phyloP scores from a whole-genome alignment of 1,140 invertebrate genomes.

The Nylanderia fulva region DNA sequence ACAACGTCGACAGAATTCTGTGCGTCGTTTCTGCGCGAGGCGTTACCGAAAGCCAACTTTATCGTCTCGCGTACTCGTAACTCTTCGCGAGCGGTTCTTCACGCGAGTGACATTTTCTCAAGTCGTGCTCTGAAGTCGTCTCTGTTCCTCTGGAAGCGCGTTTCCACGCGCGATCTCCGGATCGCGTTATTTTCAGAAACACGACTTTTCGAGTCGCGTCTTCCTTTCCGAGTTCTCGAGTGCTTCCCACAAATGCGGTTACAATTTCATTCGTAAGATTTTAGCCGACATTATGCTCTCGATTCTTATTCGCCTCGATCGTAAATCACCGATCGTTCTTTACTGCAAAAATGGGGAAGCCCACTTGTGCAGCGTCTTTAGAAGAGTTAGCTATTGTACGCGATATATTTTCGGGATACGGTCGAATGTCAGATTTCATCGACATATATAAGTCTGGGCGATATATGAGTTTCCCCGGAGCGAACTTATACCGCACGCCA shows the following conservation, averaged over 20 bases:
- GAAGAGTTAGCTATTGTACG: constrained; percentile 2
- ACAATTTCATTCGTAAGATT: not conserved
- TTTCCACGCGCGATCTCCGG: constrained; percentile 66
- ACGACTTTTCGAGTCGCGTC: not conserved
- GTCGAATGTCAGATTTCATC: constrained; percentile 9
- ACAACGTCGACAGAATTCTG: constrained; percentile 83
- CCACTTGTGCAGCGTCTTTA: constrained; percentile 22
- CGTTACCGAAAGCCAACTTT: constrained; percentile 82
- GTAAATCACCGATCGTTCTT: constrained; percentile 17
- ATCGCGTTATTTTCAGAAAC: constrained; percentile 72
- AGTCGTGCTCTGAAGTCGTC: constrained; percentile 5
- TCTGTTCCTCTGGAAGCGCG: constrained; percentile 31
- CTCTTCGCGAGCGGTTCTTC: constrained; percentile 83
- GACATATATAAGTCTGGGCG: too few relatives aligned
- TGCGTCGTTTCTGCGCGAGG: constrained; percentile 79
- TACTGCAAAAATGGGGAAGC: not conserved
- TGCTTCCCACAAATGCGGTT: not conserved
- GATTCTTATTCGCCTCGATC: constrained; percentile 1
- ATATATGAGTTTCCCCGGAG: not conserved
- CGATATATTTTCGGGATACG: constrained; percentile 1
- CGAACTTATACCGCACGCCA: not conserved
- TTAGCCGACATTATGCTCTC: not conserved
- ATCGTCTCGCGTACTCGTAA: constrained; percentile 85
- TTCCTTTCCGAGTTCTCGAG: constrained; percentile 16
- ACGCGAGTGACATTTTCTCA: constrained; percentile 65